Conservation (phyloP, 1,140 invertebrate genomes). For the Brachionus angularis region DNA sequence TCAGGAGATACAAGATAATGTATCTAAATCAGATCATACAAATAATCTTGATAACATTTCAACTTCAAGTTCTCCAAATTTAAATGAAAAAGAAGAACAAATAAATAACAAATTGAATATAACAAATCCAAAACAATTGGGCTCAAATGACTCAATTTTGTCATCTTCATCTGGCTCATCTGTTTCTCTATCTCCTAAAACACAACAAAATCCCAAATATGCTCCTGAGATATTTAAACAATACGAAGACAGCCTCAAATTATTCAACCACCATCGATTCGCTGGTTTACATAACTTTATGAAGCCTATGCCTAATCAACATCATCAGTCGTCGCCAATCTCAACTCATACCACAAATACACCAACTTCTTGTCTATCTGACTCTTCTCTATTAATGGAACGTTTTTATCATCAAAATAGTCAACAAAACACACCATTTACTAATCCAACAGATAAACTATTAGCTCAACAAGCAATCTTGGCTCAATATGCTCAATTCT, state of each 20-base stretch:
- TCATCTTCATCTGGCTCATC: slow-evolving; percentile 7
- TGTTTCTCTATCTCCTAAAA: too few species aligned
- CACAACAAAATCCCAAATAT: too few species aligned
- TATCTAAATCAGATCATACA: too few species aligned
- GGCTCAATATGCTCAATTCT: slow-evolving; percentile 36
- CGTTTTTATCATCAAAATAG: neutral
- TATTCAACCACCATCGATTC: slow-evolving; percentile 12
- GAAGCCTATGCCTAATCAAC: too few species aligned
- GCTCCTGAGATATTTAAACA: too few species aligned
- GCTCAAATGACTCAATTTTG: slow-evolving; percentile 23
- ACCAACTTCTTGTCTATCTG: too few species aligned
- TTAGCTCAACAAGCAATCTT: neutral
- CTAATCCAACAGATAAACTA: neutral
- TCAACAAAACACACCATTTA: neutral
- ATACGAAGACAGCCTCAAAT: slow-evolving; percentile 20
- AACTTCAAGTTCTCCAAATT: slow-evolving; percentile 23
- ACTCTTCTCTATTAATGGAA: too few species aligned
- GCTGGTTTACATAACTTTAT: slow-evolving; percentile 4
- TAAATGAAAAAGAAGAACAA: slow-evolving; percentile 11
- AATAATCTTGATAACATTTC: too few species aligned
- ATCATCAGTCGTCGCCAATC: neutral
- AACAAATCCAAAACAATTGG: too few species aligned
- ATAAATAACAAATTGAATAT: neutral
- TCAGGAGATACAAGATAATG: too few species aligned
- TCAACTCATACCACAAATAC: neutral